Evolutionary conservation across 1,140 invertebrate species (phyloP).

Genomic region (Matsumurasca onukii): DNA sequence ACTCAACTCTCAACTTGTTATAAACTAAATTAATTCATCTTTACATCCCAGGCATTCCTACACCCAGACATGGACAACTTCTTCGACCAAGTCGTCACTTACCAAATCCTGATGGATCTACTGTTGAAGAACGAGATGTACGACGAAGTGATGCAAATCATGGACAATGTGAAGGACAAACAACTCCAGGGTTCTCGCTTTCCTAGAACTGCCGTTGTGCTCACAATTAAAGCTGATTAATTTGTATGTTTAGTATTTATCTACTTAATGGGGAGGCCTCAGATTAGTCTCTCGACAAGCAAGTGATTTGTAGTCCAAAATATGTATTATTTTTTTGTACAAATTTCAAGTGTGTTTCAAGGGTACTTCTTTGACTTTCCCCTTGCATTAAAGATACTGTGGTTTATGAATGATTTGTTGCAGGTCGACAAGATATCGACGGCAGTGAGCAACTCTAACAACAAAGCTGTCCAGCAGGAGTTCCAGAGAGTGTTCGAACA

Average conservation of each 20-base stretch:
- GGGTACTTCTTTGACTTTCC: no score
- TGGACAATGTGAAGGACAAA: conserved; percentile 58
- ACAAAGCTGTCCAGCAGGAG: conserved; percentile 48
- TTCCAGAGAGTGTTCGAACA: conserved; percentile 49
- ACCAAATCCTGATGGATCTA: conserved; percentile 70
- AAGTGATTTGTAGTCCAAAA: no score
- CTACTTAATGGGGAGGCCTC: no score
- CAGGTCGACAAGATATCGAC: conserved; percentile 51
- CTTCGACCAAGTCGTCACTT: conserved; percentile 70
- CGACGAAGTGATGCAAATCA: conserved; percentile 63
- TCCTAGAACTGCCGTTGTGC: conserved; percentile 64
- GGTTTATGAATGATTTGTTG: no score
- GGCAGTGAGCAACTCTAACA: conserved; percentile 44
- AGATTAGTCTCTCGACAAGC: no score
- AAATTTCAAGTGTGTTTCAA: no score
- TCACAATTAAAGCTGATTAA: conserved; percentile 63
- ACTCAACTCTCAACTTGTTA: no score
- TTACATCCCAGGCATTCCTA: conserved; percentile 60
- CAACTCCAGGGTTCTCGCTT: conserved; percentile 60
- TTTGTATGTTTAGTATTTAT: no score
- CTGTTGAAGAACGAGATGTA: conserved; percentile 69
- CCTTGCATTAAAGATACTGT: no score
- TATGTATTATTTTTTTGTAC: no score
- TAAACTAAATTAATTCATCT: conserved; percentile 8
- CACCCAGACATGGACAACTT: conserved; percentile 58